Percentiles rank a stretch among this genome's conserved stretches.
Evolutionary conservation across 2,888 invertebrate genomes (phyloP).

Genomic region (Luperina testacea): DNA sequence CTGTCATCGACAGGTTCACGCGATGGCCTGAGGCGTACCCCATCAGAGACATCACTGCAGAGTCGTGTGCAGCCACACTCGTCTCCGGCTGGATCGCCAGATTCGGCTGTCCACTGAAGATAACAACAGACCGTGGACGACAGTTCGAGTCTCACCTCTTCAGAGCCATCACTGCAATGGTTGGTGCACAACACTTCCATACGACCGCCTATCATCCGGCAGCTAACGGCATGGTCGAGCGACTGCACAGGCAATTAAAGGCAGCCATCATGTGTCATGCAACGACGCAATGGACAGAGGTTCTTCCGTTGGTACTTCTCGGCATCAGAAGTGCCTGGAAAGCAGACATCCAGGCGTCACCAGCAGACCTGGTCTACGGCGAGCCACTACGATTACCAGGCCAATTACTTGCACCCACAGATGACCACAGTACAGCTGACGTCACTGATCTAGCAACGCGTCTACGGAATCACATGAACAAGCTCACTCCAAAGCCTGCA

Average conservation of each 20-base stretch:
- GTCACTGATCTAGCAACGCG: too few relatives aligned
- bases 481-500: too few relatives aligned
- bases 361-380: slow-evolving; percentile 14
- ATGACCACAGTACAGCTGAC: background rate
- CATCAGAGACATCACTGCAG: background rate
- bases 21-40: slow-evolving; percentile 5
- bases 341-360: slow-evolving; percentile 9
- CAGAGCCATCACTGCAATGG: background rate
- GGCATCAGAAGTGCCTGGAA: slow-evolving; percentile 16
- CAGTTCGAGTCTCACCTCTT: background rate
- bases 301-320: slow-evolving; percentile 7
- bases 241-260: background rate
- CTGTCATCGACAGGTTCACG: background rate
- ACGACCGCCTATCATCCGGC: background rate
- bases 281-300: slow-evolving; percentile 9
- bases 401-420: slow-evolving; percentile 4
- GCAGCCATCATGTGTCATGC: slow-evolving; percentile 8
- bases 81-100: too few relatives aligned
- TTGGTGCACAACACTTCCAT: background rate
- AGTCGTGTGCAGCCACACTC: too few relatives aligned
- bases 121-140: background rate
- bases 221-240: background rate
- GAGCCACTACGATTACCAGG: slow-evolving; percentile 13
- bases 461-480: too few relatives aligned
- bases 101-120: background rate